phyloP scores from a whole-genome alignment of 2,797 vertebrate genomes.

The Sparus aurata region DNA sequence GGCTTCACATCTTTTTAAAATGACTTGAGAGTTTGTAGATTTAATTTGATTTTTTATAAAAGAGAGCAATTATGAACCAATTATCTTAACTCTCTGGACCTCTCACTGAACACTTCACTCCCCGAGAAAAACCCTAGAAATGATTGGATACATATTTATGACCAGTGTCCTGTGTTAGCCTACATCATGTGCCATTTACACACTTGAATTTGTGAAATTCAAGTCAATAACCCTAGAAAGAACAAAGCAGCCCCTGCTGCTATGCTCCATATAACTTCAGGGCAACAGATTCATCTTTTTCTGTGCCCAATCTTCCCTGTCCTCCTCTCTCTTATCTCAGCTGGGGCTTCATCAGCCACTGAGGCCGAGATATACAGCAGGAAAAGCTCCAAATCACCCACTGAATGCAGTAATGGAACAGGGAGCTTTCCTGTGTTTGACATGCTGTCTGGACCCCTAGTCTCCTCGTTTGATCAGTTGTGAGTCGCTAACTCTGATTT shows the following conservation, averaged over 20 bases:
- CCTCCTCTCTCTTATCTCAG: conserved; percentile 57
- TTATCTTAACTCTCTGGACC: background rate
- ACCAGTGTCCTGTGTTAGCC: background rate
- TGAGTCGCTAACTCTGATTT: conserved; percentile 39
- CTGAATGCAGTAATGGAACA: conserved; percentile 43
- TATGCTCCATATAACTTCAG: conserved; percentile 36
- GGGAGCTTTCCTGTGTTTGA: conserved; percentile 59
- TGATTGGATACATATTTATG: background rate
- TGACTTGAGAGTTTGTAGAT: conserved; percentile 13
- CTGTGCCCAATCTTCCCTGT: conserved; percentile 39
- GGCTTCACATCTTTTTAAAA: background rate
- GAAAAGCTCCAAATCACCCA: conserved; percentile 42
- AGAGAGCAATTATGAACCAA: too few species aligned
- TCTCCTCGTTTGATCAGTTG: conserved; percentile 45
- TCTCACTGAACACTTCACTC: background rate
- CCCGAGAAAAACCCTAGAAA: background rate
- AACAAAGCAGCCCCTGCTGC: background rate
- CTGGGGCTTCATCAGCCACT: conserved; percentile 37
- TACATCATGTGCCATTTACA: conserved; percentile 5
- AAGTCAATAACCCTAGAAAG: background rate
- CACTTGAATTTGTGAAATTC: background rate
- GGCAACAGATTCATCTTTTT: conserved; percentile 37
- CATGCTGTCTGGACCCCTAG: conserved; percentile 39
- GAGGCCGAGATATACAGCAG: conserved; percentile 53
- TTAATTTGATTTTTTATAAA: background rate